A percentile compares a stretch with the other conserved stretches of the same genome.
These are phyloP conservation scores for Semaprochilodus insignis DNA, from an alignment of 2,797 vertebrate genomes.

Conservation along the genomic window DNA sequence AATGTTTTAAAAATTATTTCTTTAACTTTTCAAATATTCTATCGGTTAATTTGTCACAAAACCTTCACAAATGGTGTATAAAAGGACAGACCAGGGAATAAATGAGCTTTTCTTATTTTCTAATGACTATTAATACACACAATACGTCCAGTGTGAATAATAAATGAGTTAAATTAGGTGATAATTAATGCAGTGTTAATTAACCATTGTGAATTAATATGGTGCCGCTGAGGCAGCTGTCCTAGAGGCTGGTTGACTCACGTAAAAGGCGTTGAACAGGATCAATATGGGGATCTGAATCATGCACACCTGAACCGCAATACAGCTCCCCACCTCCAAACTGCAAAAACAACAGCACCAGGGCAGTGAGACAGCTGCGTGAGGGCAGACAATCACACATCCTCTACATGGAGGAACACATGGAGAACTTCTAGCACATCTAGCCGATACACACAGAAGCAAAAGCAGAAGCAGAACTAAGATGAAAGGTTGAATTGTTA, in stretches of 20 bases:
- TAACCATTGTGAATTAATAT: not conserved
- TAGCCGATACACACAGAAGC: not conserved
- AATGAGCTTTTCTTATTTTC: not conserved
- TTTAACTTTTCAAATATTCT: too few relatives aligned
- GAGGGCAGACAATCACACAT: not conserved
- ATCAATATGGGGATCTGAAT: conserved; percentile 92
- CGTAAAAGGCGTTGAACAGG: conserved; percentile 87
- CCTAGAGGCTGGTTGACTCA: conserved; percentile 72
- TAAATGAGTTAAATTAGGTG: not conserved
- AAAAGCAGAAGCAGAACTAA: conserved; percentile 32
- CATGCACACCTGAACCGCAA: conserved; percentile 94
- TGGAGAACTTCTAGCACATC: too few relatives aligned
- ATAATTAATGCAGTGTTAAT: not conserved
- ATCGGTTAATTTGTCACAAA: too few relatives aligned
- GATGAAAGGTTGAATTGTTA: not conserved
- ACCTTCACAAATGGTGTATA: too few relatives aligned
- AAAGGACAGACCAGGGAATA: not conserved
- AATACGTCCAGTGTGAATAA: not conserved
- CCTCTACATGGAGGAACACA: not conserved
- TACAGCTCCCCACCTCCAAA: conserved; percentile 90
- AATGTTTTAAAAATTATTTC: too few relatives aligned
- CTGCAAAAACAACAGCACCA: conserved; percentile 65
- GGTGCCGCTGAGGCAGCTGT: not conserved
- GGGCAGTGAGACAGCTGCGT: not conserved
- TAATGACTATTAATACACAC: not conserved